Base-by-base conservation (phyloP, 2,113 vertebrate species). In the Xiphias gladius region DNA sequence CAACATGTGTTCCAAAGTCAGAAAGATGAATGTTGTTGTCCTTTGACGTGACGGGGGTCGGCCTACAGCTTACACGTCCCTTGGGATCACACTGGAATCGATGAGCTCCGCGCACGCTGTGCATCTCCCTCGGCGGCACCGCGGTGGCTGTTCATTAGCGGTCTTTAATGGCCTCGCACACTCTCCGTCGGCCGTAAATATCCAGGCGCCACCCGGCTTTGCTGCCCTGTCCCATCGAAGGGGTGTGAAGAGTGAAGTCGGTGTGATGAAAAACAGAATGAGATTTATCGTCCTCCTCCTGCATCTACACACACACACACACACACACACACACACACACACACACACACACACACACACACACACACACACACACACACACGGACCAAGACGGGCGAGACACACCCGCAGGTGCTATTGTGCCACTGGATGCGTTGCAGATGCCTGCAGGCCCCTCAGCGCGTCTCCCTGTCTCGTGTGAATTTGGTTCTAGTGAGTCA, bases 221-320 rank as follows among this genome's bases (percentile, higher is more conserved):
- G 88, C 86, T 88, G 68, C 80, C 73, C 85, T 82, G 89, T 92
- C 92, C 91, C 91, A 90, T 92, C 84, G 89, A 89, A 91, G 81
- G 30, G 35, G 72, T 24, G 64, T 90, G 88, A 91, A 90, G 88
- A 92, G 92, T 91, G 88, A 85, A 86, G 89, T 83, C 76, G 75
- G 83, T 54, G 68, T 91, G 90, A 94, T 93, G 90, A 93, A 93
- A 93, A 92, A 87, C 54, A 80, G 76, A 81, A 77, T 66, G 48
- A 88, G 89, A 93, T 92, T 91, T 89, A 93, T 92, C 76, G 69
- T 54, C 67, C 11, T 63, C 54, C 30, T 55, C 28, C 65, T 80
- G 64, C 73, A 58, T 76, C 75, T 9, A 39, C 24, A 22, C 76
- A 35, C 32, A 35, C 32, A 35, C 32, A n/a, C n/a, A n/a, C n/a